These are phyloP conservation scores for Mormyrops attenuatus DNA, from an alignment of 2,797 vertebrate genomes.

Conservation along the genomic window DNA sequence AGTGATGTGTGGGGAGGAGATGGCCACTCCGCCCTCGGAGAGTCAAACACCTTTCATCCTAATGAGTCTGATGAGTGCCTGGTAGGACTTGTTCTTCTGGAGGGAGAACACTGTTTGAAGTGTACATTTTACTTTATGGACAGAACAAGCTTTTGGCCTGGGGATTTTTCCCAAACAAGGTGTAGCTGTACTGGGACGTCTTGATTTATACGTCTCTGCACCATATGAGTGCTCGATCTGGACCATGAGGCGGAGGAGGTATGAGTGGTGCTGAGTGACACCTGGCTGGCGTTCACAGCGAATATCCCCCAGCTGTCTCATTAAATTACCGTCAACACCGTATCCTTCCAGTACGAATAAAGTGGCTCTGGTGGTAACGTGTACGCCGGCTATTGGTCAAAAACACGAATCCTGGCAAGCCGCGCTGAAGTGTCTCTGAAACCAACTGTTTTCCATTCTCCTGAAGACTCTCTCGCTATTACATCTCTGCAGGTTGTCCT, in stretches of 20 bases:
- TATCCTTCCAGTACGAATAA: background rate
- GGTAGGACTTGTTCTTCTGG: background rate
- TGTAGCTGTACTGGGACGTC: background rate
- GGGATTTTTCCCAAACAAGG: background rate
- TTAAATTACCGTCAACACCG: background rate
- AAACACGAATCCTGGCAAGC: background rate
- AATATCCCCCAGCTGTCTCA: conserved; percentile 1
- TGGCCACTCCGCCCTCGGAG: background rate
- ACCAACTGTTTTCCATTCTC: background rate
- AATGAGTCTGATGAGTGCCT: background rate
- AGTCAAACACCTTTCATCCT: conserved; percentile 2
- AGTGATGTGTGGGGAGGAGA: background rate
- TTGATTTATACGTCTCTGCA: background rate
- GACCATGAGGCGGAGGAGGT: background rate
- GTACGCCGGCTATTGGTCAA: background rate
- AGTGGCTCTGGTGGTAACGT: background rate
- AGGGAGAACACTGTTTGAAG: background rate
- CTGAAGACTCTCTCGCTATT: background rate
- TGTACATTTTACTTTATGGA: background rate
- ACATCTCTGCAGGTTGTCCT: background rate
- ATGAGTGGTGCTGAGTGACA: background rate
- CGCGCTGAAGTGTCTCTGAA: background rate
- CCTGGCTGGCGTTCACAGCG: background rate
- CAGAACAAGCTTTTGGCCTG: background rate
- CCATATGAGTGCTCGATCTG: background rate